Evolutionary conservation across 2,113 vertebrate species (phyloP).

Genomic region (Tauraco erythrolophus): DNA sequence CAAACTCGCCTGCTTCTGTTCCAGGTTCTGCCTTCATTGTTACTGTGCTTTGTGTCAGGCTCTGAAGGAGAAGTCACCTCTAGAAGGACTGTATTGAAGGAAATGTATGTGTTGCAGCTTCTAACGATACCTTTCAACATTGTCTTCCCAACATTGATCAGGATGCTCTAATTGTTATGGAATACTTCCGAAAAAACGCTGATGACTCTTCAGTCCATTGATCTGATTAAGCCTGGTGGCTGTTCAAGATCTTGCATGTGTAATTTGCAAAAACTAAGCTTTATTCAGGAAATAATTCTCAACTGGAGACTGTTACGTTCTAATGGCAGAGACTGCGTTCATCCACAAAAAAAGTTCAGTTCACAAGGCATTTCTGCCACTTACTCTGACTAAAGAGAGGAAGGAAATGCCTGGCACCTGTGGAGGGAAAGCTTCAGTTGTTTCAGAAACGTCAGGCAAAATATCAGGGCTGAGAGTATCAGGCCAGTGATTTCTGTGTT

Average conservation of each 20-base stretch:
- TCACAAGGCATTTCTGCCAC: not conserved
- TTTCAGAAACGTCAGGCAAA: not conserved
- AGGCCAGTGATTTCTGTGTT: not conserved
- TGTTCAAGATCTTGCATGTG: not conserved
- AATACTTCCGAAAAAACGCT: not conserved
- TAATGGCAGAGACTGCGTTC: not conserved
- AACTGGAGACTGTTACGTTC: not conserved
- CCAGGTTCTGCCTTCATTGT: not conserved
- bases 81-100: not conserved
- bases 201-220: not conserved
- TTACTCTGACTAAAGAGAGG: not conserved
- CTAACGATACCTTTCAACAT: not conserved
- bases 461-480: not conserved
- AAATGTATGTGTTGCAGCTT: not conserved
- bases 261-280: not conserved
- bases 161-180: not conserved
- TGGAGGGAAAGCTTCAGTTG: not conserved
- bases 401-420: not conserved
- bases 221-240: not conserved
- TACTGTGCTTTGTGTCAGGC: not conserved
- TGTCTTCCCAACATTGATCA: not conserved
- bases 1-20: not conserved
- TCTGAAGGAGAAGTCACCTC: not conserved
- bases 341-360: not conserved
- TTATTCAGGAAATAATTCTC: not conserved